Base-by-base conservation (phyloP, 2,888 invertebrate genomes). In the Meiosimyza platycephala region DNA sequence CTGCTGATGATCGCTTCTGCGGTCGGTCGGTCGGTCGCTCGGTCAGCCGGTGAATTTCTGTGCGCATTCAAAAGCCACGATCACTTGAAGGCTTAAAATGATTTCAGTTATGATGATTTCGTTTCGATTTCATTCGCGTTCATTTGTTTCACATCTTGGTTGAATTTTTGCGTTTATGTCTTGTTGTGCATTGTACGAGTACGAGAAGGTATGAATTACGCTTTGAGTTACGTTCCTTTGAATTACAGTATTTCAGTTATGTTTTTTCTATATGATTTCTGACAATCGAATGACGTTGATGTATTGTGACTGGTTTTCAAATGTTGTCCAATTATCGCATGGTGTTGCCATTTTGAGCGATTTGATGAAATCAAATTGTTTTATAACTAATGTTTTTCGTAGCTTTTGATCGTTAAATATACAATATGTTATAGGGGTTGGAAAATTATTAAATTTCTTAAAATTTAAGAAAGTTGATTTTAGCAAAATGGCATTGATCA, bases 61-160 rank as follows among this genome's bases (percentile, higher is more conserved):
- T 22, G 28, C 28, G 7, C 50, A 16, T 50, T 63, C 48, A 63
- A 50, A 55, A 55, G 28, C 18, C 64, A 18, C 50, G 16, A 69
- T n/a, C 62, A 70, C 70, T 62, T 47, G 62, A 33, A 74, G 75
- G 74, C 74, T 67, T 74, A 71, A 75, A 83, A 81, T 83, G 79
- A 79, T 84, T 82, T 82, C 76, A 81, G 81, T 82, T 78, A 40
- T 40, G 74, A 80, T 77, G 74, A 80, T 77, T 80, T 78, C 79
- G 66, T 63, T 63, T 70, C 50, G 28, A 40, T 62, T 70, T 70
- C 59, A 59, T 6, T 47, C 68, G 68, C 48, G 13, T 28, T n/a
- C 59, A 55, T 69, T 69, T 50, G 28, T 50, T 62, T 28, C 47
- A 40, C 40, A 28, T 66, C 18, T 65, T 50, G 51, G 50, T 65